Percentiles rank a stretch among this genome's conserved stretches.
phyloP scores from a whole-genome alignment of 2,888 invertebrate species.

The Drosophila nigricruria region DNA sequence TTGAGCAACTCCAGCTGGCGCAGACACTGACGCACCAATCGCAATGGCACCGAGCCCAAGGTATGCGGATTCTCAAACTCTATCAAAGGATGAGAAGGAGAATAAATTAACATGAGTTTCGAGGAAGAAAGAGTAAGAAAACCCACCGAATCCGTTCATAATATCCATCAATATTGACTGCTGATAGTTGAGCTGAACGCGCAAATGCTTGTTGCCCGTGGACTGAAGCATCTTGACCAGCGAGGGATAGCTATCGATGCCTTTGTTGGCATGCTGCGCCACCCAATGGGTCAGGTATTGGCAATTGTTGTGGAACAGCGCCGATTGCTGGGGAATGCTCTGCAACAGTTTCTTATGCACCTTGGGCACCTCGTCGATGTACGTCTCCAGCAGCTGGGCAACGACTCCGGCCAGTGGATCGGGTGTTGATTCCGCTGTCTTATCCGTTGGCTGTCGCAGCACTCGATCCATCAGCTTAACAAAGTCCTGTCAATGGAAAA shows the following conservation, averaged over 20 bases:
- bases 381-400: slow-evolving; percentile 89
- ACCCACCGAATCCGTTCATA: slow-evolving; percentile 90
- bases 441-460: slow-evolving; percentile 69
- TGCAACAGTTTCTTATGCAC: slow-evolving; percentile 92
- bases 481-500: slow-evolving; percentile 69
- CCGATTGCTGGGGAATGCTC: slow-evolving; percentile 94
- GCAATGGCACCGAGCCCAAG: slow-evolving; percentile 86
- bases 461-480: slow-evolving; percentile 83
- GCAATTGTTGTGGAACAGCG: slow-evolving; percentile 96
- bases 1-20: slow-evolving; percentile 93
- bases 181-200: slow-evolving; percentile 91
- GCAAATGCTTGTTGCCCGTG: slow-evolving; percentile 90
- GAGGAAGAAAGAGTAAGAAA: not conserved
- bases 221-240: slow-evolving; percentile 89
- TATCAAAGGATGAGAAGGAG: slow-evolving; percentile 15
- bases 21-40: slow-evolving; percentile 92
- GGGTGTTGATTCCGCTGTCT: not conserved
- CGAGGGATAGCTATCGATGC: slow-evolving; percentile 87
- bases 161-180: slow-evolving; percentile 91
- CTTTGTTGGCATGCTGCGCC: slow-evolving; percentile 86
- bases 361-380: slow-evolving; percentile 91
- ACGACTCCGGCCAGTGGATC: slow-evolving; percentile 61
- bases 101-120: too few relatives aligned
- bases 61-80: slow-evolving; percentile 80
- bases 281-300: slow-evolving; percentile 94